Base-by-base conservation (phyloP, 53 echinoderm and acorn worm genomes). In the Glandiceps talaboti region DNA sequence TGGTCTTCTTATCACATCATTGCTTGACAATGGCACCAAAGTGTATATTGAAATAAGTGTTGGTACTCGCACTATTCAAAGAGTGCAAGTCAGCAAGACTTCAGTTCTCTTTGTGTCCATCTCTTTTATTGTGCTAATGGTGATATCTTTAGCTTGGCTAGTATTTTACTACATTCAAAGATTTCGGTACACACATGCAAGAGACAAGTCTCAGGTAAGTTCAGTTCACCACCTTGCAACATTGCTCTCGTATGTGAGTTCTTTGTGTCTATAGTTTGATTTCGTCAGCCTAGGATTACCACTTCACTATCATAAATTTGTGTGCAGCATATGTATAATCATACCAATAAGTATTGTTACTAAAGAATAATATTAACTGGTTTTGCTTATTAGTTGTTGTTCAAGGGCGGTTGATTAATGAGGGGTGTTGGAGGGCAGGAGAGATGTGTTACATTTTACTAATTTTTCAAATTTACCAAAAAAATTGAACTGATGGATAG, bases 161-260 rank as follows among this genome's bases (percentile, higher is more conserved):
- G 96, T 96, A 27, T 96, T 96, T 79, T 96, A 96, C 81, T 96
- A 96, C 79, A 92, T 96, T 29, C 96, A 96, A 84, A 82, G 96
- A 79, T 92, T 96, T 84, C 82, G 92, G 74, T 92, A 90, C 33
- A 90, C 92, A 45, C 92, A 92, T 79, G 96, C 96, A 30, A 88
- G 96, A 73, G 96, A 90, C 81, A 92, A 92, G 84, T 90, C 96
- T 32, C 96, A 96, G 89, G 96, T 92, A 84, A 80, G 86, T 28
- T n/a, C n/a, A n/a, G n/a, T n/a, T n/a, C n/a, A n/a, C n/a, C n/a
- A n/a, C n/a, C n/a, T n/a, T n/a, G n/a, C n/a, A n/a, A n/a, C n/a
- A n/a, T n/a, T n/a, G n/a, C n/a, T n/a, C n/a, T n/a, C 0, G 29
- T 28, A 28, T 76, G 73, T 73, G 73, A 14, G 12, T 14, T 28